A percentile compares a stretch with the other conserved stretches of the same genome.
Conservation (phyloP, 1,140 invertebrate species). For the Sitophilus oryzae region DNA sequence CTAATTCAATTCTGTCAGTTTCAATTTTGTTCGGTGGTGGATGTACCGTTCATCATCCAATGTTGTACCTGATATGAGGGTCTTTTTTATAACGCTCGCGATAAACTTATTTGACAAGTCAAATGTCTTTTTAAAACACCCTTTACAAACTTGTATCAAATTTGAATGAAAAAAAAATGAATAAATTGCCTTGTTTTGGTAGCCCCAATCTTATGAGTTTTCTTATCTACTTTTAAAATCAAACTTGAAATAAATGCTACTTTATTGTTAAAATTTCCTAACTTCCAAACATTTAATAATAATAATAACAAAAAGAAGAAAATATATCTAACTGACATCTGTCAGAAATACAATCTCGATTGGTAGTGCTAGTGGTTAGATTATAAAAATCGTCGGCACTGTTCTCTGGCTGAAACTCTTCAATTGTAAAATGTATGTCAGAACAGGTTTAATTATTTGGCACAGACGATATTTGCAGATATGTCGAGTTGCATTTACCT, state of each 20-base stretch:
- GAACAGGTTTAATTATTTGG: too few relatives aligned
- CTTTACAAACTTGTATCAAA: conserved; percentile 1
- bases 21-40: background rate
- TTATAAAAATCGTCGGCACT: too few relatives aligned
- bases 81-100: background rate
- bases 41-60: background rate
- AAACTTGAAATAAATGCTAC: background rate
- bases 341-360: too few relatives aligned
- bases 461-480: too few relatives aligned
- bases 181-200: background rate
- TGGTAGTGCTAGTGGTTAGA: too few relatives aligned
- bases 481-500: too few relatives aligned
- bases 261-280: background rate
- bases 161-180: background rate
- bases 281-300: too few relatives aligned
- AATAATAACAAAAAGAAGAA: too few relatives aligned
- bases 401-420: too few relatives aligned
- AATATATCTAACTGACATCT: too few relatives aligned
- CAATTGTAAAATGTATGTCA: too few relatives aligned
- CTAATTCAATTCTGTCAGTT: background rate
- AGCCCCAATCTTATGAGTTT: background rate
- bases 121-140: background rate
- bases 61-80: background rate
- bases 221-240: conserved; percentile 3
- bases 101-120: conserved; percentile 3